Evolutionary conservation across 2,888 invertebrate species (phyloP).

Genomic region (Gonocerus acuteangulatus): DNA sequence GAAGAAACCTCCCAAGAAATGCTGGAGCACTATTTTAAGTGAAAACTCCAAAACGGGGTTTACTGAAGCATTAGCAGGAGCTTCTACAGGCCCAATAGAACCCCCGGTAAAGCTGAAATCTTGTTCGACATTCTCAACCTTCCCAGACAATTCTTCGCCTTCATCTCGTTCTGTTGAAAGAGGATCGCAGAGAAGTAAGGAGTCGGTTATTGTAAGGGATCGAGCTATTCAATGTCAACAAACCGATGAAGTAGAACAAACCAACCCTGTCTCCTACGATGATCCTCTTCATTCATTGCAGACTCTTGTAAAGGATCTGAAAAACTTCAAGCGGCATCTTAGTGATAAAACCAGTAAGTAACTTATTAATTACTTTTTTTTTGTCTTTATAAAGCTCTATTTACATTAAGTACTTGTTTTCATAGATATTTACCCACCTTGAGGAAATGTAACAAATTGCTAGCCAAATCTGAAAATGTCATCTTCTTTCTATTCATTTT

Average conservation of each 20-base stretch:
- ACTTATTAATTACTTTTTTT: neutral
- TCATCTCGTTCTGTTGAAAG: neutral
- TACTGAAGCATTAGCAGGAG: neutral
- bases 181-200: neutral
- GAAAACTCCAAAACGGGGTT: neutral
- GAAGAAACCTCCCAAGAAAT: neutral
- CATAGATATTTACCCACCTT: too few species aligned
- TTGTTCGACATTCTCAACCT: neutral
- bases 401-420: too few species aligned
- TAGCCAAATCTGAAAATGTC: too few species aligned
- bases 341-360: conserved; percentile 7
- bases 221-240: neutral
- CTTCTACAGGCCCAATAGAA: neutral
- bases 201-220: conserved; percentile 4
- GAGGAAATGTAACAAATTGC: too few species aligned
- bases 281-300: conserved; percentile 9
- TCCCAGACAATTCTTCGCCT: neutral
- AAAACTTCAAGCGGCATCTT: neutral
- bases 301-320: conserved; percentile 1
- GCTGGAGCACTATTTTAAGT: conserved; percentile 11
- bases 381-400: too few species aligned
- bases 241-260: too few species aligned
- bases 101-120: neutral
- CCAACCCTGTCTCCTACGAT: too few species aligned
- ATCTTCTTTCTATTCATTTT: too few species aligned